These are phyloP conservation scores for Agriopis leucophaearia DNA, from an alignment of 2,888 invertebrate genomes.

Conservation along the genomic window DNA sequence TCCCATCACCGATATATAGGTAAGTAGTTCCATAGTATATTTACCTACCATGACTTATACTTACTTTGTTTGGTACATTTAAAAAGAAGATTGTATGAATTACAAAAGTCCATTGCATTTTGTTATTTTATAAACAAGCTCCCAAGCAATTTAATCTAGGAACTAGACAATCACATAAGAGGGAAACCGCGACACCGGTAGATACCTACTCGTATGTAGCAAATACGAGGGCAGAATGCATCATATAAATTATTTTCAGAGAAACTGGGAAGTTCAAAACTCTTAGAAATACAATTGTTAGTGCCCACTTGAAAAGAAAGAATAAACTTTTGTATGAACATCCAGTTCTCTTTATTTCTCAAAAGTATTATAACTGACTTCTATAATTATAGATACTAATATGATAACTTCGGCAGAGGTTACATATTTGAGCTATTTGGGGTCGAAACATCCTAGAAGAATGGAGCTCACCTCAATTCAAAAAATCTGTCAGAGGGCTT, in stretches of 20 bases:
- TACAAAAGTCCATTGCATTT: not conserved
- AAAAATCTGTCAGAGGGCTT: no score
- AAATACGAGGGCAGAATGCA: slow-evolving; percentile 33
- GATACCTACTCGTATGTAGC: not conserved
- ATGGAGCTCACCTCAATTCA: no score
- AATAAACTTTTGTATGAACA: not conserved
- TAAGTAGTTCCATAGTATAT: no score
- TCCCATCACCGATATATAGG: no score
- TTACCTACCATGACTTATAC: no score
- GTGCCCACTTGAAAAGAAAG: not conserved
- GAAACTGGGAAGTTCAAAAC: slow-evolving; percentile 33
- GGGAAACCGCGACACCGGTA: not conserved
- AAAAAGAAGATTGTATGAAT: not conserved
- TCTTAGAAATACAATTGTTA: not conserved
- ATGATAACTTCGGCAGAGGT: no score
- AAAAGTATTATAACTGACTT: no score
- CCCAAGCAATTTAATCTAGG: not conserved
- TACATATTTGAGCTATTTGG: no score
- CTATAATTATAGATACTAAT: no score
- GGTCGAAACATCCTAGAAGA: no score
- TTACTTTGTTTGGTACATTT: no score
- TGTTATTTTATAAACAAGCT: not conserved
- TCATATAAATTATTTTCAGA: slow-evolving; percentile 49
- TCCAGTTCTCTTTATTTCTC: not conserved
- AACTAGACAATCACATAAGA: not conserved